Conservation (phyloP, 2,113 vertebrate genomes). For the Coptodon rendalli region DNA sequence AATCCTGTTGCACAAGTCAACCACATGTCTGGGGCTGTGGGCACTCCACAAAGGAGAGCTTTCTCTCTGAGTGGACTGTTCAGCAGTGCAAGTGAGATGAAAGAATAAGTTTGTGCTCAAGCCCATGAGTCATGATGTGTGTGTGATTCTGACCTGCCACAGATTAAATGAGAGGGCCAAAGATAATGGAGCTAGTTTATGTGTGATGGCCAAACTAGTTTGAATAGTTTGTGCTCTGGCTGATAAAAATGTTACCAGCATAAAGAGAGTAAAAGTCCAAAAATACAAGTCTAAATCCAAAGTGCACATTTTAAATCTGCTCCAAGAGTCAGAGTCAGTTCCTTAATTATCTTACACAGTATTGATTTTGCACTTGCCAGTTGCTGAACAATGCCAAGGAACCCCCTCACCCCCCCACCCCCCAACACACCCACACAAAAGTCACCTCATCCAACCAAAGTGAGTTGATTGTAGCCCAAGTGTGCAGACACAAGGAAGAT, state of each 20-base stretch:
- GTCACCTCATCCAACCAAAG: not conserved
- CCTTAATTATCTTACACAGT: not conserved
- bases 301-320: not conserved
- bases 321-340: not conserved
- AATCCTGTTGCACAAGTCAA: not conserved
- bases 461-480: not conserved
- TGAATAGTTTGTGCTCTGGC: not conserved
- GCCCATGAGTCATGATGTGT: not conserved
- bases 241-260: not conserved
- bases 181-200: not conserved
- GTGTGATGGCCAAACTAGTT: not conserved
- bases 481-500: not conserved
- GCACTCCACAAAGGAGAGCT: not conserved
- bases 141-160: not conserved
- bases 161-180: not conserved
- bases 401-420: not conserved
- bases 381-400: not conserved
- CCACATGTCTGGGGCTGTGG: not conserved
- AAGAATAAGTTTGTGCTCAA: not conserved
- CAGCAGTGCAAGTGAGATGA: not conserved
- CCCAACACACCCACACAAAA: not conserved
- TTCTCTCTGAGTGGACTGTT: not conserved
- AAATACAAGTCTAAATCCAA: not conserved
- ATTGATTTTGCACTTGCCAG: not conserved
- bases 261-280: not conserved